These are phyloP conservation scores for Cynodonichthys magdalenae DNA, from an alignment of 2,797 vertebrate species.

Conservation along the genomic window DNA sequence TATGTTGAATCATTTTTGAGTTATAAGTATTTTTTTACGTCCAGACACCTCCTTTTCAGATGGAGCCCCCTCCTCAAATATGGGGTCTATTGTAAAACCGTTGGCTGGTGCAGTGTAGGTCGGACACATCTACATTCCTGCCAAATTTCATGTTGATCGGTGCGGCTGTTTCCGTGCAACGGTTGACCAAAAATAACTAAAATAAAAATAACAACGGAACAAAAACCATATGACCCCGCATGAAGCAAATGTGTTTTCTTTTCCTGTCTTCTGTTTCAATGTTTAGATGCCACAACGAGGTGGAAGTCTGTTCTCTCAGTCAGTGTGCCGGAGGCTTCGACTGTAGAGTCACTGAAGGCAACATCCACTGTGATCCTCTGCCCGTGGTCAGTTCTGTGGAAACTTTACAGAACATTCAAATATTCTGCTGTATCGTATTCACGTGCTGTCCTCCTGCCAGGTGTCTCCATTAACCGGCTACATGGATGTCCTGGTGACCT, in stretches of 20 bases:
- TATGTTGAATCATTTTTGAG: too few species aligned
- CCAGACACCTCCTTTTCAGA: too few species aligned
- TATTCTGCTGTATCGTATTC: background rate
- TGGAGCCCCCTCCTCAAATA: too few species aligned
- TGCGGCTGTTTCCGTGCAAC: too few species aligned
- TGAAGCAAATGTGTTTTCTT: background rate
- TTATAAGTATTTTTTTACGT: too few species aligned
- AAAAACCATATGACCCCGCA: too few species aligned
- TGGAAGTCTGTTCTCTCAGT: conserved; percentile 79
- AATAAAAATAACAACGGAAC: too few species aligned
- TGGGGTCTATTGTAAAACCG: too few species aligned
- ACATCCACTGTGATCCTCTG: conserved; percentile 72
- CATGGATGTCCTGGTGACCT: conserved; percentile 84
- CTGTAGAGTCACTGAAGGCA: conserved; percentile 77
- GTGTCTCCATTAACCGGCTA: conserved; percentile 66
- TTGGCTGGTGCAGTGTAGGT: too few species aligned
- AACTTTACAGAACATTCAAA: background rate
- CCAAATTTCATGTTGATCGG: too few species aligned
- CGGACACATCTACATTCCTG: too few species aligned
- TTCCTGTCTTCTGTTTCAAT: background rate
- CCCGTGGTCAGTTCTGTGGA: conserved; percentile 52
- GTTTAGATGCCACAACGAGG: conserved; percentile 84
- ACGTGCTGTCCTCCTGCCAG: conserved; percentile 1
- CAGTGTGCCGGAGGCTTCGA: conserved; percentile 78
- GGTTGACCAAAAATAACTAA: too few species aligned